Conservation (phyloP, 2,113 vertebrate genomes). For the Fregata magnificens region DNA sequence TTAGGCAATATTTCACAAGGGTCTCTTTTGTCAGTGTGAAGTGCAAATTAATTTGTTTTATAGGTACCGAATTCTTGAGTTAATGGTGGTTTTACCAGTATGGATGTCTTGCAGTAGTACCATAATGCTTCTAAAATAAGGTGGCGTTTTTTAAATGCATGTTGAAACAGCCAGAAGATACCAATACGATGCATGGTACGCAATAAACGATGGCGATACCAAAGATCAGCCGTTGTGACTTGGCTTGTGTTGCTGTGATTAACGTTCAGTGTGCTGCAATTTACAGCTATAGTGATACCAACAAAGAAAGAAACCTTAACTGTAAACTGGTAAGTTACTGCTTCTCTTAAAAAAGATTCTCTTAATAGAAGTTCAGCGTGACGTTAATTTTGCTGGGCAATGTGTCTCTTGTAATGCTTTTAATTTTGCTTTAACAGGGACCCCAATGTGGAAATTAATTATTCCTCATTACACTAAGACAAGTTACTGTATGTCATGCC, state of each 20-base stretch:
- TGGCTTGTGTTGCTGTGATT: background rate
- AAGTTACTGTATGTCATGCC: background rate
- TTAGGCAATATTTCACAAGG: slow-evolving; percentile 51
- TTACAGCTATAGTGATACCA: background rate
- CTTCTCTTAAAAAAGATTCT: background rate
- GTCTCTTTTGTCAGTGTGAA: slow-evolving; percentile 33
- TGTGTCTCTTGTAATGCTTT: background rate
- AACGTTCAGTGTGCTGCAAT: background rate
- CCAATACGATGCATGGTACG: too few relatives aligned
- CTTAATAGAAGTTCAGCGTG: background rate
- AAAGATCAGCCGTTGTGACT: background rate
- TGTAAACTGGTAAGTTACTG: background rate
- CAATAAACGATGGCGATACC: too few relatives aligned
- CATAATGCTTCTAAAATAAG: background rate
- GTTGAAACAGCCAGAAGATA: slow-evolving; percentile 11
- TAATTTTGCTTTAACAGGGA: background rate
- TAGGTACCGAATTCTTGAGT: slow-evolving; percentile 36
- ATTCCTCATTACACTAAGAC: background rate
- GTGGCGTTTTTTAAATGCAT: background rate
- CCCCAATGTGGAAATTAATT: background rate
- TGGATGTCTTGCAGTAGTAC: background rate
- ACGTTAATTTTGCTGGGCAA: background rate
- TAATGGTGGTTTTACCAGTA: background rate
- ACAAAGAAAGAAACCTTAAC: background rate
- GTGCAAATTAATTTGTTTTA: slow-evolving; percentile 20